Evolutionary conservation across 2,113 vertebrate genomes (phyloP).

Genomic region (Mustela lutreola): DNA sequence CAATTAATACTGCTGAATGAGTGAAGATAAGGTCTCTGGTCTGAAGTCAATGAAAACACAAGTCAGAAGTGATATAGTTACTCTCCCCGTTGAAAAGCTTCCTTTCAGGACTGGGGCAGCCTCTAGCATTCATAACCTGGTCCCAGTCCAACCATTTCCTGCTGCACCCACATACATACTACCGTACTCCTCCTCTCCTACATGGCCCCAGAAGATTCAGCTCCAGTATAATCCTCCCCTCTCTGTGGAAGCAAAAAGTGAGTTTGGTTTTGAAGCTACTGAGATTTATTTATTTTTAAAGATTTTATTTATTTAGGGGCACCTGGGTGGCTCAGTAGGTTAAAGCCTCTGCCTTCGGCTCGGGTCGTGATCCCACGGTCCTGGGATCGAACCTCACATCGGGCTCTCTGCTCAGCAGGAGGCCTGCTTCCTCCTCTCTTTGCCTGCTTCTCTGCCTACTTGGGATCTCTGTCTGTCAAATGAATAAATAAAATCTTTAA

Average conservation of each 20-base stretch:
- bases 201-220: fast-evolving
- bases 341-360: no score
- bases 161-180: background rate
- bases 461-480: no score
- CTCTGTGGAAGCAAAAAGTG: background rate
- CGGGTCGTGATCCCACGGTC: no score
- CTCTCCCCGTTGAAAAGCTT: background rate
- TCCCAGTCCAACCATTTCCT: background rate
- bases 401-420: no score
- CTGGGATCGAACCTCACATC: no score
- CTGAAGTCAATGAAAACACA: slow-evolving; percentile 3
- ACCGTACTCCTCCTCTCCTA: background rate
- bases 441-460: no score
- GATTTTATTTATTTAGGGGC: background rate
- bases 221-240: background rate
- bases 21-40: background rate
- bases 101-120: background rate
- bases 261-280: background rate
- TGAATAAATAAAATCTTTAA: no score
- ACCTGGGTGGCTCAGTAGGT: no score
- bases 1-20: background rate
- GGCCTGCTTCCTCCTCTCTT: no score
- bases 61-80: background rate
- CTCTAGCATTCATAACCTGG: background rate
- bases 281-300: background rate